A percentile compares a stretch with the other conserved stretches of the same genome.
Conservation (phyloP, 2,888 invertebrate species). For the Heteropelma amictum region DNA sequence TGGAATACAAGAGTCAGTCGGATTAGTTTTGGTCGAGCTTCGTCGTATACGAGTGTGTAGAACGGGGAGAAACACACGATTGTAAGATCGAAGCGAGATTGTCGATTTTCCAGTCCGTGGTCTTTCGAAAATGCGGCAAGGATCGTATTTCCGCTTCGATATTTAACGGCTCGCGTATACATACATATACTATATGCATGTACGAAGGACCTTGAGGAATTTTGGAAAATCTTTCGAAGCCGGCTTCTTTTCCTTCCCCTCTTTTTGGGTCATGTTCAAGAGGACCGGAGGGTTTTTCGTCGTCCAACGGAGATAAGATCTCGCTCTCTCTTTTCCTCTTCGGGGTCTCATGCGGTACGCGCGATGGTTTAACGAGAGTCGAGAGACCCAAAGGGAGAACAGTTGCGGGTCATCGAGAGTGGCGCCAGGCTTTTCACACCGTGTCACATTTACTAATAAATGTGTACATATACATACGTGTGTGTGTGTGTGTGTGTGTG, state of each 20-base stretch:
- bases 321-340: constrained; percentile 26
- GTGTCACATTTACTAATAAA: constrained; percentile 47
- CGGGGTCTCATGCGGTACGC: constrained; percentile 59
- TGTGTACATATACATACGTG: not conserved
- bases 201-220: constrained; percentile 25
- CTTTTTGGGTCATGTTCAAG: constrained; percentile 29
- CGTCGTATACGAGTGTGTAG: constrained; percentile 21
- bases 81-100: not conserved
- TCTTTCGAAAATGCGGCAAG: too few relatives aligned
- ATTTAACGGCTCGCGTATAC: constrained; percentile 19
- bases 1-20: constrained; percentile 33
- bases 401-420: constrained; percentile 63
- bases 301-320: constrained; percentile 66
- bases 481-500: too few relatives aligned
- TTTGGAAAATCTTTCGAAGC: constrained; percentile 33
- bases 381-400: constrained; percentile 48
- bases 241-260: not conserved
- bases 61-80: not conserved
- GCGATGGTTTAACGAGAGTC: constrained; percentile 74
- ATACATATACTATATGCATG: too few relatives aligned
- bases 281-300: constrained; percentile 51
- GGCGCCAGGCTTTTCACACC: constrained; percentile 69
- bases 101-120: constrained; percentile 33
- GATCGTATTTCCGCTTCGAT: constrained; percentile 56
- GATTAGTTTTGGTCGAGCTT: constrained; percentile 16